A percentile compares a stretch with the other conserved stretches of the same genome.
phyloP scores from a whole-genome alignment of 2,888 invertebrate species.

The Ornithoptera priamus region DNA sequence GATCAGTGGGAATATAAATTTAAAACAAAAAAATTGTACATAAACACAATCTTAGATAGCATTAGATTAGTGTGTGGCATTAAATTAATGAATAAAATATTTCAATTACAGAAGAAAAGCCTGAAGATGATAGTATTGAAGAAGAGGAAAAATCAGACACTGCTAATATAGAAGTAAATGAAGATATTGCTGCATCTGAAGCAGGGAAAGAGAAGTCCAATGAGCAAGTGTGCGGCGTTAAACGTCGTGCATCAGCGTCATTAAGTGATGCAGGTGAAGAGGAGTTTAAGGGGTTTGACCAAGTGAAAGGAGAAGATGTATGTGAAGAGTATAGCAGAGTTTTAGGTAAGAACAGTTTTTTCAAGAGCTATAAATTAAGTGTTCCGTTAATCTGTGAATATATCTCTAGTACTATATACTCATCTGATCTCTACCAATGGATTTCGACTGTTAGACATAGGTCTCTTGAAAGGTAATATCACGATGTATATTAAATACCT shows the following conservation, averaged over 20 bases:
- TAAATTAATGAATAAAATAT: not conserved
- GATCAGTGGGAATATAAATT: no score
- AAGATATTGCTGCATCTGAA: not conserved
- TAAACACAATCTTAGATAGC: no score
- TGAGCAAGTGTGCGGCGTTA: conserved; percentile 50
- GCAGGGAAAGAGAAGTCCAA: conserved; percentile 12
- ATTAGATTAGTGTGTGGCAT: no score
- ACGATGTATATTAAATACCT: no score
- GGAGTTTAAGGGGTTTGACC: conserved; percentile 66
- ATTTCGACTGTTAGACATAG: no score
- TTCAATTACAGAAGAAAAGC: conserved; percentile 25
- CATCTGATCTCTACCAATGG: no score
- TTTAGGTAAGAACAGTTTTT: conserved; percentile 46
- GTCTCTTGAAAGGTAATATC: no score
- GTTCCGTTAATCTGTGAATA: no score
- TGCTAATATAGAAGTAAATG: conserved; percentile 1
- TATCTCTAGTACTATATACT: no score
- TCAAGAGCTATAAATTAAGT: not conserved
- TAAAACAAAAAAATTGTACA: no score
- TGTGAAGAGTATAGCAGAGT: conserved; percentile 48
- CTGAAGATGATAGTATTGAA: conserved; percentile 26
- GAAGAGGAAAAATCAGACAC: conserved; percentile 13
- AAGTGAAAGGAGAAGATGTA: conserved; percentile 44
- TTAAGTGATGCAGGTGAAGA: conserved; percentile 57
- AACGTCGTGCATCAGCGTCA: conserved; percentile 64